phyloP scores from a whole-genome alignment of 1,140 invertebrate species.

The Drosophila parvula region DNA sequence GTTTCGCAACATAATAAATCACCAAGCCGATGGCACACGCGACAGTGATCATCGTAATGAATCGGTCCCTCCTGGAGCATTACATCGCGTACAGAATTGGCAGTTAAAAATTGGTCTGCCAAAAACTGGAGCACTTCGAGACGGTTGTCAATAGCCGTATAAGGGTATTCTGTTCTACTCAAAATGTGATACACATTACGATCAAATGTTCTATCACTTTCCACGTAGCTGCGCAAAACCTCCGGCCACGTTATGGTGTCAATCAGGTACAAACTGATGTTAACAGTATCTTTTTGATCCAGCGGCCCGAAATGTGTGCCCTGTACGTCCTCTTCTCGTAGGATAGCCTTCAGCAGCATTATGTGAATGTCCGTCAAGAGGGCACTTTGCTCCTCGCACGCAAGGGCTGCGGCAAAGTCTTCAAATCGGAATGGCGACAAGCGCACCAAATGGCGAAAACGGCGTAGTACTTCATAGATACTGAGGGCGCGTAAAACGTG shows the following conservation, averaged over 20 bases:
- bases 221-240: slow-evolving; percentile 93
- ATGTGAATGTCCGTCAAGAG: slow-evolving; percentile 96
- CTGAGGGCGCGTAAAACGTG: slow-evolving; percentile 91
- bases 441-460: slow-evolving; percentile 94
- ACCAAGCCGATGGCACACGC: slow-evolving; percentile 96
- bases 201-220: slow-evolving; percentile 93
- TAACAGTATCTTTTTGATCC: slow-evolving; percentile 98
- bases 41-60: slow-evolving; percentile 97
- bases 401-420: slow-evolving; percentile 96
- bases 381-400: slow-evolving; percentile 95
- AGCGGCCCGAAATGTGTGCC: slow-evolving; percentile 97
- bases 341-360: slow-evolving; percentile 94
- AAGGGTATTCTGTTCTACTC: slow-evolving; percentile 94
- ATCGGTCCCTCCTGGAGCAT: slow-evolving; percentile 97
- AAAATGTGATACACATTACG: slow-evolving; percentile 88
- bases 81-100: slow-evolving; percentile 96
- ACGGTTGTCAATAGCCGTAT: slow-evolving; percentile 91
- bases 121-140: slow-evolving; percentile 95
- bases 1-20: slow-evolving; percentile 98
- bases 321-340: slow-evolving; percentile 97
- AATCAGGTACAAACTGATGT: slow-evolving; percentile 95
- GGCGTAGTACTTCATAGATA: slow-evolving; percentile 96
- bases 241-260: slow-evolving; percentile 98
- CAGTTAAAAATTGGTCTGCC: slow-evolving; percentile 97
- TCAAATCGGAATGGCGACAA: slow-evolving; percentile 97